These are phyloP conservation scores for Leptodactylus fuscus DNA, from an alignment of 2,113 vertebrate genomes.

Conservation along the genomic window DNA sequence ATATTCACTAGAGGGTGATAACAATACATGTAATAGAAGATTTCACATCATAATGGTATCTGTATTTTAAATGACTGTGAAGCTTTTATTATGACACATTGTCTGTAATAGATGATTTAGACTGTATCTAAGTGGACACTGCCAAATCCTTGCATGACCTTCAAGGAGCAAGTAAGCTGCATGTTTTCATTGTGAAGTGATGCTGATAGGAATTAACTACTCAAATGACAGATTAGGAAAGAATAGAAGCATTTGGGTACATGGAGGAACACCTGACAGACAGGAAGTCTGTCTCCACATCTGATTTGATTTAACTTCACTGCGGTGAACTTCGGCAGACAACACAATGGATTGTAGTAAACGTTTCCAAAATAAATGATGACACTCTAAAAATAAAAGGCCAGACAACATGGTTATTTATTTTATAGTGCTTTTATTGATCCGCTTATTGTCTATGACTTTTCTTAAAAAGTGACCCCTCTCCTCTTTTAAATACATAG, in stretches of 20 bases:
- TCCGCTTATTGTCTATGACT: slow-evolving; percentile 45
- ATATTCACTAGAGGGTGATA: not conserved
- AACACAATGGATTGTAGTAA: not conserved
- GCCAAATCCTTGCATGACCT: slow-evolving; percentile 47
- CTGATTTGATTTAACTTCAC: not conserved
- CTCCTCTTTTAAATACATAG: slow-evolving; percentile 43
- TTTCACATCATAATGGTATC: not conserved
- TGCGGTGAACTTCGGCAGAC: not conserved
- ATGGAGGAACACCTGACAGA: slow-evolving; percentile 15
- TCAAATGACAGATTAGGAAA: slow-evolving; percentile 36
- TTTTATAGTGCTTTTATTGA: slow-evolving; percentile 56
- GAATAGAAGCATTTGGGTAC: slow-evolving; percentile 19
- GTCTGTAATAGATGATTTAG: not conserved
- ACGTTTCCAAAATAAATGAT: not conserved
- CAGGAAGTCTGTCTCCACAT: slow-evolving; percentile 26
- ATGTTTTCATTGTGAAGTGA: slow-evolving; percentile 18
- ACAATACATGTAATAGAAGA: not conserved
- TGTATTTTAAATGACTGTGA: not conserved
- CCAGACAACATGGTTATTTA: not conserved
- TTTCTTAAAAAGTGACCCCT: slow-evolving; percentile 55
- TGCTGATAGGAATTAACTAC: slow-evolving; percentile 25
- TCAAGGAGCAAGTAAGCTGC: slow-evolving; percentile 12
- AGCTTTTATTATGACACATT: slow-evolving; percentile 21
- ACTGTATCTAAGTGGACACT: slow-evolving; percentile 11
- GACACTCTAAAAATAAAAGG: not conserved